phyloP scores from a whole-genome alignment of 2,113 vertebrate species.

The Cariama cristata region DNA sequence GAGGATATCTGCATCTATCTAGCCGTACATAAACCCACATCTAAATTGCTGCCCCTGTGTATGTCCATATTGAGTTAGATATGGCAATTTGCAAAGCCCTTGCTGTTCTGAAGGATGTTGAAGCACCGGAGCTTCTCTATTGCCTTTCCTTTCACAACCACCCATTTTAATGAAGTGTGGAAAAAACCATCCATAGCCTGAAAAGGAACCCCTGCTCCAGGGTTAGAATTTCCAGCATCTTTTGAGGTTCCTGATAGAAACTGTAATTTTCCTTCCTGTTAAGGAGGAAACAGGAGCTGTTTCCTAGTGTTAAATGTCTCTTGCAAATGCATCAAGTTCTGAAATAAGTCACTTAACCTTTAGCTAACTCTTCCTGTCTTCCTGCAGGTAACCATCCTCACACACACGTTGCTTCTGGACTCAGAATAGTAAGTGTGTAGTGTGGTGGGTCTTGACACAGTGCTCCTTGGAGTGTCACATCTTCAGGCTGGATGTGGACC shows the following conservation, averaged over 20 bases:
- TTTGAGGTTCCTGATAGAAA: neutral
- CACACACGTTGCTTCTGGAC: fast-evolving
- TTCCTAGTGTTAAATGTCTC: neutral
- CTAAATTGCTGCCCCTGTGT: neutral
- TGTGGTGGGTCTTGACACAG: neutral
- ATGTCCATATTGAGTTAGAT: neutral
- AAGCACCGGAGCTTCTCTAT: neutral
- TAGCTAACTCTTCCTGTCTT: neutral
- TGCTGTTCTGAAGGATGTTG: constrained; percentile 26
- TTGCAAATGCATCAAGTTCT: neutral
- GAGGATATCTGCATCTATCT: neutral
- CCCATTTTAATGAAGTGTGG: neutral
- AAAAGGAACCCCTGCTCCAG: neutral
- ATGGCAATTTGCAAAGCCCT: constrained; percentile 36
- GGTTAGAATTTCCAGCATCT: neutral
- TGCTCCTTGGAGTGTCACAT: fast-evolving
- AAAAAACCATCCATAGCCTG: neutral
- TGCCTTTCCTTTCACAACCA: neutral
- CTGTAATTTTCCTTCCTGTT: neutral
- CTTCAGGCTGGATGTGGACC: neutral
- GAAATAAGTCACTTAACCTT: neutral
- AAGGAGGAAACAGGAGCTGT: neutral
- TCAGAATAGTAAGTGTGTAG: neutral
- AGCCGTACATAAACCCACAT: neutral
- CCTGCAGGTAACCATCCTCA: neutral